Conservation (phyloP, 2,113 vertebrate genomes). For the Cinclus mexicanus region DNA sequence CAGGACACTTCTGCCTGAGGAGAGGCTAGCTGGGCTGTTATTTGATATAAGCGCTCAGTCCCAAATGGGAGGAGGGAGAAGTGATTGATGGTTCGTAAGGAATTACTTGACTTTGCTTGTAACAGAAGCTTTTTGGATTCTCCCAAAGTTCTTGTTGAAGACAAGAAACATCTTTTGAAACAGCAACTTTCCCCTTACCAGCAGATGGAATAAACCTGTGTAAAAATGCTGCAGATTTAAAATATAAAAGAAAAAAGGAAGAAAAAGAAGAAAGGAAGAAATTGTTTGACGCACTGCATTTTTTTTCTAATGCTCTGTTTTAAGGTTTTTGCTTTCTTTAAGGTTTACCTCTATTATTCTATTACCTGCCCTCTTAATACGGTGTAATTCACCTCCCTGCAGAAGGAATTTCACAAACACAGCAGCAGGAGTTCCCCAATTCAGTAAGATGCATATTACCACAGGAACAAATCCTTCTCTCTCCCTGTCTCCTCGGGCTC, state of each 20-base stretch:
- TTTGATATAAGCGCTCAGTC: constrained; percentile 33
- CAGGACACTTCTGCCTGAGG: constrained; percentile 8
- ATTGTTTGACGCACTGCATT: neutral
- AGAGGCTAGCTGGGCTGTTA: constrained; percentile 37
- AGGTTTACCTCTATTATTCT: neutral
- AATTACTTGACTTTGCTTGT: constrained; percentile 29
- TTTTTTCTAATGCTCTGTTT: neutral
- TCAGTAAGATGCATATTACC: neutral
- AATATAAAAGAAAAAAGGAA: too few relatives aligned
- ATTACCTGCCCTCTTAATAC: neutral
- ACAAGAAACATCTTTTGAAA: constrained; percentile 14
- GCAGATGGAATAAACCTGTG: constrained; percentile 3
- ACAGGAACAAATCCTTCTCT: neutral
- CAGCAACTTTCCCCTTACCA: constrained; percentile 37
- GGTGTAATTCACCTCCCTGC: neutral
- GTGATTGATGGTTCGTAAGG: constrained; percentile 56
- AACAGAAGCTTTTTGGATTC: constrained; percentile 32
- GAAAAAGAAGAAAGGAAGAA: neutral
- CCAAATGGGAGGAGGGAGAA: constrained; percentile 44
- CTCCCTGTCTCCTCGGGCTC: neutral
- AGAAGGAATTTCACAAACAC: neutral
- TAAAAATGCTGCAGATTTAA: neutral
- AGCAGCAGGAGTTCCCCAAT: neutral
- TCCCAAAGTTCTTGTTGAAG: constrained; percentile 20
- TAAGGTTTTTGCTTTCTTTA: neutral